Percentiles rank a stretch among this genome's conserved stretches.
Conservation (phyloP, 1,140 invertebrate genomes). For the Gonioctena quinquepunctata region DNA sequence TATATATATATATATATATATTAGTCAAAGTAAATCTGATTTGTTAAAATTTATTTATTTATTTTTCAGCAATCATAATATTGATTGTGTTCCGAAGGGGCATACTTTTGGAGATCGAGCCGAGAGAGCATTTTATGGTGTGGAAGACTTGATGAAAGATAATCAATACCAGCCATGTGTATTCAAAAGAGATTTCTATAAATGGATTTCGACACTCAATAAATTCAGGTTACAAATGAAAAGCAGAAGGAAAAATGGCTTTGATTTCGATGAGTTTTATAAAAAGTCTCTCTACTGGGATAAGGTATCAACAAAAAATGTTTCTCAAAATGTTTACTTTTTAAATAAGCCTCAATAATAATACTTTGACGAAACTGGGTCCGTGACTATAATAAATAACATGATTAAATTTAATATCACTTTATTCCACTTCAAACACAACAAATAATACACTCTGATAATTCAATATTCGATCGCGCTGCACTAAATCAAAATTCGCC, state of each 20-base stretch:
- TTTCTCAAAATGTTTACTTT: neutral
- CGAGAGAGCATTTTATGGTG: slow-evolving; percentile 53
- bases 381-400: too few species aligned
- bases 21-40: too few species aligned
- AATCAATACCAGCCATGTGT: slow-evolving; percentile 45
- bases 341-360: too few species aligned
- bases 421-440: too few species aligned
- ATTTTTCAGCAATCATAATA: slow-evolving; percentile 55
- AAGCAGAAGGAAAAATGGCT: slow-evolving; percentile 48
- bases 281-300: slow-evolving; percentile 56
- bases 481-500: too few species aligned
- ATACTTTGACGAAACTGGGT: too few species aligned
- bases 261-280: slow-evolving; percentile 54
- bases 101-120: slow-evolving; percentile 56
- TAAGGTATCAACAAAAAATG: slow-evolving; percentile 34
- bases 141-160: slow-evolving; percentile 55
- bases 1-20: too few species aligned
- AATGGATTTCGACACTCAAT: slow-evolving; percentile 57
- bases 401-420: too few species aligned
- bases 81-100: slow-evolving; percentile 54
- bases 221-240: slow-evolving; percentile 54
- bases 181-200: slow-evolving; percentile 39
- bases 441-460: too few species aligned
- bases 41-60: neutral
- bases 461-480: too few species aligned